A percentile compares a stretch with the other conserved stretches of the same genome.
Evolutionary conservation across 2,113 vertebrate species (phyloP).

Genomic region (Mustela lutreola): DNA sequence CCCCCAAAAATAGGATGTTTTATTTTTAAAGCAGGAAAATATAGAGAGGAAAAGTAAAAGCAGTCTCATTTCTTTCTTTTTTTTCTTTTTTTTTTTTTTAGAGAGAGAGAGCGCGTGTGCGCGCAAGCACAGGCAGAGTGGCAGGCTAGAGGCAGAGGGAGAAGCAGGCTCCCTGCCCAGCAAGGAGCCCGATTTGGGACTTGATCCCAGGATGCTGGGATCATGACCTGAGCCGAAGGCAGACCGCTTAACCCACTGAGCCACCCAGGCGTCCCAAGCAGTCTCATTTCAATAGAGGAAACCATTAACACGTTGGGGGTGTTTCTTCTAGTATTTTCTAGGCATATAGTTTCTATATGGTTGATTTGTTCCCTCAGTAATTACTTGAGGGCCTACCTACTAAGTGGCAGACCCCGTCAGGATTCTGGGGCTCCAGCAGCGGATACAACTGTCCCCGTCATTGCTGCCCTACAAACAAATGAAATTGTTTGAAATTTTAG

Average conservation of each 20-base stretch:
- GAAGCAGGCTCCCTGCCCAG: too few relatives aligned
- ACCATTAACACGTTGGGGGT: neutral
- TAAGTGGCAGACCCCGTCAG: neutral
- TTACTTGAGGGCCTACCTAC: neutral
- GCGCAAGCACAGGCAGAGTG: too few relatives aligned
- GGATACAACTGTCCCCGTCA: neutral
- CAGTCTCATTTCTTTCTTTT: neutral
- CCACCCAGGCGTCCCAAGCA: neutral
- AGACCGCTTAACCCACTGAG: too few relatives aligned
- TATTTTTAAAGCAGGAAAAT: slow-evolving; percentile 14
- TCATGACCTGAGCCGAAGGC: too few relatives aligned
- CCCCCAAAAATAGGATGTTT: neutral
- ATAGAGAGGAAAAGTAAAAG: neutral
- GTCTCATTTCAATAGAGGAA: neutral
- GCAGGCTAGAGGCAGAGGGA: too few relatives aligned
- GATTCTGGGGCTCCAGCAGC: neutral
- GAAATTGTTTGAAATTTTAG: neutral
- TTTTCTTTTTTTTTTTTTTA: too few relatives aligned
- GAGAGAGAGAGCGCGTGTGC: too few relatives aligned
- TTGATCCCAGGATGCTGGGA: too few relatives aligned
- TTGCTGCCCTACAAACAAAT: neutral
- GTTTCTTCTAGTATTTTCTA: slow-evolving; percentile 6
- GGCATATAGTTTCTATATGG: neutral
- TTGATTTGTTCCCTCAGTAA: neutral
- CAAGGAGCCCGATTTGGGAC: too few relatives aligned